Base-by-base conservation (phyloP, 2,113 vertebrate genomes). In the Cynoglossus semilaevis region DNA sequence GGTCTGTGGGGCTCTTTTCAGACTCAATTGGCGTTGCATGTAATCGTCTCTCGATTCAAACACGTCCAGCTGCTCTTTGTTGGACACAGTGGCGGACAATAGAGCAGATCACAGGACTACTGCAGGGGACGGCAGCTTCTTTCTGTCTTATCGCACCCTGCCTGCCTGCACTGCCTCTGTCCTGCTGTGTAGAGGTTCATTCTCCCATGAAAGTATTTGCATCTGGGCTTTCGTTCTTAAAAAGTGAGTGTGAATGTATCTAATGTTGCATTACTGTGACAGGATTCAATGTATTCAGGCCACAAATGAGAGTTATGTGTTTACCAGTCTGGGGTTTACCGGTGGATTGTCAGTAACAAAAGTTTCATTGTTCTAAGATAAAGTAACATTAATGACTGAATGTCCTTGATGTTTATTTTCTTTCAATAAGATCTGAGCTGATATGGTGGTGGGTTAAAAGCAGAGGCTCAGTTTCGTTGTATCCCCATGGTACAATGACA, bases 51-150 rank as follows among this genome's bases (percentile, higher is more conserved):
- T 66, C 67, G 74, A 87, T 88, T 92, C 82, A 82, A 58, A 70
- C 87, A 48, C 65, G 76, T 87, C 82, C 88, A 91, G 88, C 86
- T 87, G 89, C 77, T 81, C 79, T 88, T 88, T 89, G 87, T 89
- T 69, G 62, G 61, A 66, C 58, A 51, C 45, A 54, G 67, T 51
- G 18, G 67, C 58, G 73, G 68, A 87, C 88, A 86, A 87, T 86
- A 60, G 74, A 74, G 73, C 73, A 83, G 81, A 88, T 88, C 82
- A 81, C 68, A 84, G 67, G 74, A 77, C 58, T 76, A 79, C 82
- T 70, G 81, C 76, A 68, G 83, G 81, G 65, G 70, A 79, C 66
- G 34, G 59, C 70, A 51, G 70, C 74, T 66, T 73, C 76, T 58
- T 76, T 79, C 50, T 54, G 61, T 77, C 80, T 83, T 83, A 75